These are phyloP conservation scores for Protomyctophum bolini DNA, from an alignment of 2,113 vertebrate genomes.

Conservation along the genomic window DNA sequence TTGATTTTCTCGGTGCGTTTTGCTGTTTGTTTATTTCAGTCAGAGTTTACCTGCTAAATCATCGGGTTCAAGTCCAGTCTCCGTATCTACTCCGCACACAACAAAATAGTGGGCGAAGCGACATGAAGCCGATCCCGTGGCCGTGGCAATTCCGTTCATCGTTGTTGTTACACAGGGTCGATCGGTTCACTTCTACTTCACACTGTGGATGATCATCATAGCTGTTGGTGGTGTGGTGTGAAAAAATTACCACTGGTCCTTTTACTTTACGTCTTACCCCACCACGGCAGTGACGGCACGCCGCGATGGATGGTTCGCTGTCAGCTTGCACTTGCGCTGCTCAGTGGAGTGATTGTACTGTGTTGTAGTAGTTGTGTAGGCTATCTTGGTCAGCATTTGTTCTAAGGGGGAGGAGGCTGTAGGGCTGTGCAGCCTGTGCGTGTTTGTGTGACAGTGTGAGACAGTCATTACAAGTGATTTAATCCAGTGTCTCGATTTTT, in stretches of 20 bases:
- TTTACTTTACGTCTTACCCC: not conserved
- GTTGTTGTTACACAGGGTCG: constrained; percentile 38
- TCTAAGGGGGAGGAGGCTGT: constrained; percentile 33
- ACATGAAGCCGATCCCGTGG: constrained; percentile 79
- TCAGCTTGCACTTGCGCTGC: constrained; percentile 6
- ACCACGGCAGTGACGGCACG: not conserved
- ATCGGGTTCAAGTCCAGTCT: constrained; percentile 92
- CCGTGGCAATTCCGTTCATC: constrained; percentile 64
- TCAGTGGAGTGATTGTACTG: constrained; percentile 37
- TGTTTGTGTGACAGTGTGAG: too few relatives aligned
- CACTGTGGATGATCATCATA: constrained; percentile 39
- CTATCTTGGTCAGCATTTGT: constrained; percentile 46
- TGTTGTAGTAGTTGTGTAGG: constrained; percentile 8
- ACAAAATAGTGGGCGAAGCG: constrained; percentile 94
- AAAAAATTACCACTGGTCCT: not conserved
- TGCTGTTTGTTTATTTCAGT: not conserved
- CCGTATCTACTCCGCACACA: constrained; percentile 89
- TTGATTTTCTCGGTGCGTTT: too few relatives aligned
- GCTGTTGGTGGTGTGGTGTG: not conserved
- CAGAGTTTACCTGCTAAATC: constrained; percentile 86
- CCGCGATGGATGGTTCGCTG: not conserved
- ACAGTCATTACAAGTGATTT: too few relatives aligned
- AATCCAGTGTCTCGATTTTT: too few relatives aligned
- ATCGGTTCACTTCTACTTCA: constrained; percentile 26
- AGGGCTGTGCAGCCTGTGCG: too few relatives aligned